These are phyloP conservation scores for Tinea pellionella DNA, from an alignment of 2,888 invertebrate genomes.

Conservation along the genomic window DNA sequence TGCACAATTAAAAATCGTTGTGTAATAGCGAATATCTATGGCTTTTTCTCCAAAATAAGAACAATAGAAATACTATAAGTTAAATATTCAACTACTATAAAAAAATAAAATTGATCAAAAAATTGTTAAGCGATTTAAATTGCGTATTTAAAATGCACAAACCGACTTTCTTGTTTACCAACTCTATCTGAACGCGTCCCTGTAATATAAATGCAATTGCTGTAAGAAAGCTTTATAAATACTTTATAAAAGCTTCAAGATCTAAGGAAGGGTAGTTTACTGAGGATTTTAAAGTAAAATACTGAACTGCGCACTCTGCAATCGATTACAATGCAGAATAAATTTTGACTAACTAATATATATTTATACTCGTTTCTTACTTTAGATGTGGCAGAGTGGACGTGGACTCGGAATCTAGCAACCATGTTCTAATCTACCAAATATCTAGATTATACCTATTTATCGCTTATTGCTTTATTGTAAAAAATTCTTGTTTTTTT, in stretches of 20 bases:
- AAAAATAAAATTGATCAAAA: too few species aligned
- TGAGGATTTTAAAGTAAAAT: background rate
- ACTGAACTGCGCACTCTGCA: background rate
- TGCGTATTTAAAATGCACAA: background rate
- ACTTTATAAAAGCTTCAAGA: background rate
- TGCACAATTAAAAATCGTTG: too few species aligned
- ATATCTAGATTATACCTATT: too few species aligned
- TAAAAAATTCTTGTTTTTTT: too few species aligned
- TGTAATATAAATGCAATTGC: conserved; percentile 1
- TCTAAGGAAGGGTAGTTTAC: background rate
- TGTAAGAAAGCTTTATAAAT: conserved; percentile 3
- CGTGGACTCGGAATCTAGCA: too few species aligned
- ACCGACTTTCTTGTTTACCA: background rate
- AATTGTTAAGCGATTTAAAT: conserved; percentile 4
- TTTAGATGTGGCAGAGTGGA: too few species aligned
- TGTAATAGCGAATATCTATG: too few species aligned
- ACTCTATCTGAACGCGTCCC: background rate
- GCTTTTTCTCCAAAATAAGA: too few species aligned
- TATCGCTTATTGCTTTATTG: too few species aligned
- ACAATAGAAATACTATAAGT: too few species aligned
- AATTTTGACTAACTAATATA: background rate
- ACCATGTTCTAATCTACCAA: too few species aligned
- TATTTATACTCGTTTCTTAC: background rate
- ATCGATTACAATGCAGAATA: background rate
- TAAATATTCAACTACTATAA: too few species aligned